Conservation (phyloP, 1,140 invertebrate species). For the Brachionus paranguensis region DNA sequence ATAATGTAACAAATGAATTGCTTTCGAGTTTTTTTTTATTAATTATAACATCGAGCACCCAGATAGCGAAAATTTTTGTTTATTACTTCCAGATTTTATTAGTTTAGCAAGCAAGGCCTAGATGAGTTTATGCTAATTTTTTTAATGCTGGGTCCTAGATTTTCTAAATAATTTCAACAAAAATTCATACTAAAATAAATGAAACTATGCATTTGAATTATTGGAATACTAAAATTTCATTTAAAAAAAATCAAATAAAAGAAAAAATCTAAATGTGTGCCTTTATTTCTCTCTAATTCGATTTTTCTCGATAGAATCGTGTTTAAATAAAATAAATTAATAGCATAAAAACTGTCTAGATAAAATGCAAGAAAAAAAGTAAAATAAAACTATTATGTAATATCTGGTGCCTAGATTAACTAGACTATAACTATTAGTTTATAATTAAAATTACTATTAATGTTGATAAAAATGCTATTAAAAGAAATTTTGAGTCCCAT, state of each 20-base stretch:
- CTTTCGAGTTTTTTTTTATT: not conserved
- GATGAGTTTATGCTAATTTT: not conserved
- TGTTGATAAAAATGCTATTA: conserved; percentile 1
- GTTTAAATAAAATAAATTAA: conserved; percentile 31
- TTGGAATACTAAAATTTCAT: conserved; percentile 14
- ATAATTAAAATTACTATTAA: conserved; percentile 7
- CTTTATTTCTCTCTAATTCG: conserved; percentile 18
- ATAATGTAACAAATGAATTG: not conserved
- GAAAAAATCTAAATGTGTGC: not conserved
- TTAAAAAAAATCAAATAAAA: not conserved
- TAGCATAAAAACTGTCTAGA: conserved; percentile 33
- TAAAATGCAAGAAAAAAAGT: conserved; percentile 11
- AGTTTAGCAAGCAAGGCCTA: not conserved
- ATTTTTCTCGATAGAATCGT: conserved; percentile 20
- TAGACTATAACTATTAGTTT: conserved; percentile 8
- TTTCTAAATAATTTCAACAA: not conserved
- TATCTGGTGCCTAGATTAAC: not conserved
- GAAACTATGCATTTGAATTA: not conserved
- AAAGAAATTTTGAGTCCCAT: not conserved
- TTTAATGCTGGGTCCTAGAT: not conserved
- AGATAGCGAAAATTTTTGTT: not conserved
- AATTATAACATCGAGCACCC: conserved; percentile 17
- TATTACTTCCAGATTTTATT: conserved; percentile 21
- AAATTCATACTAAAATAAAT: not conserved
- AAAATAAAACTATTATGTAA: conserved; percentile 1